Conservation (phyloP, 1,140 invertebrate species). For the Mylabris phalerata region DNA sequence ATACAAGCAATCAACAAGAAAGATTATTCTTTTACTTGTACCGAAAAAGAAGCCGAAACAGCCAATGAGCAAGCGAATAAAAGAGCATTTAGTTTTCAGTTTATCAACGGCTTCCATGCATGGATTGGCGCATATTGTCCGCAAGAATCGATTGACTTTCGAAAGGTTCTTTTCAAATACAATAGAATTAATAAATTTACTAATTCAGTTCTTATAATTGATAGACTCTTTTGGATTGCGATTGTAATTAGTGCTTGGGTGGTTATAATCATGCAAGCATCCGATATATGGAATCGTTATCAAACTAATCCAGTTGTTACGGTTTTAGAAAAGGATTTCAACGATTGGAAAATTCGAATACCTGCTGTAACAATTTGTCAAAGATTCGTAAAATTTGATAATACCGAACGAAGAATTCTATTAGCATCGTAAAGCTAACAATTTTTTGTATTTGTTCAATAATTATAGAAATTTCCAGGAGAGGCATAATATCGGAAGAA, state of each 20-base stretch:
- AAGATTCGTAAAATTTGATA: not conserved
- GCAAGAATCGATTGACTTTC: not conserved
- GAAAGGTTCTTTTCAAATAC: conserved; percentile 5
- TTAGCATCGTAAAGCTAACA: not conserved
- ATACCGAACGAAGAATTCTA: not conserved
- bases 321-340: conserved; percentile 19
- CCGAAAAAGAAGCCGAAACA: too few relatives aligned
- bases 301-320: conserved; percentile 21
- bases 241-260: conserved; percentile 2
- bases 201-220: too few relatives aligned
- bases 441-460: not conserved
- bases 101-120: conserved; percentile 5
- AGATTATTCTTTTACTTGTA: too few relatives aligned
- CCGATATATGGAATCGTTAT: conserved; percentile 19
- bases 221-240: conserved; percentile 15
- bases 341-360: conserved; percentile 19
- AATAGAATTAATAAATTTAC: not conserved
- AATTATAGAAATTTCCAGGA: not conserved
- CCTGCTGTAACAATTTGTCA: conserved; percentile 22
- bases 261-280: conserved; percentile 7
- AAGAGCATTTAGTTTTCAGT: conserved; percentile 6
- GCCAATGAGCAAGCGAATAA: not conserved
- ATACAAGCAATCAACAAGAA: too few relatives aligned
- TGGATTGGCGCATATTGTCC: conserved; percentile 7
- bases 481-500: not conserved